Evolutionary conservation across 1,140 invertebrate species (phyloP), one percentile per base, ranked within the genome.

Genomic region (Harpegnathos saltator): DNA sequence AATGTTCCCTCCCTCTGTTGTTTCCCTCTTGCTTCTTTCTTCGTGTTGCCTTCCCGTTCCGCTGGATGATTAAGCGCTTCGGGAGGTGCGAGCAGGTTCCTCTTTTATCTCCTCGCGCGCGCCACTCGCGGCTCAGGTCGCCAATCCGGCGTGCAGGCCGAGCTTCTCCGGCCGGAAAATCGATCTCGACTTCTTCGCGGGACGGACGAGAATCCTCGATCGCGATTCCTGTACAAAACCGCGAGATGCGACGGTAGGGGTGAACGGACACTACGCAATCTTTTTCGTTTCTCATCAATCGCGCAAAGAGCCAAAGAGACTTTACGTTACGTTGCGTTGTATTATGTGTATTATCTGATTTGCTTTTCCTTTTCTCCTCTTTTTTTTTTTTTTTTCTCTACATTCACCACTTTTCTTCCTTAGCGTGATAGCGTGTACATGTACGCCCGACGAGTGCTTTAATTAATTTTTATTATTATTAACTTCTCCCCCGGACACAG

Each of bases 311-410:
- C 87, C 87, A 89, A 89, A 89, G 87, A 89, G 71, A 89, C 84
- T 87, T 88, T 89, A 88, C 85, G 86, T 91, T 87, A 89, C 71
- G 84, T 91, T 90, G 82, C 63, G 54, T 75, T 73, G 50, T 24
- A 44, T 44, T 9, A 75, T 86, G 87, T 91, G 90, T 83, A 91
- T 90, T 86, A 85, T 87, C 74, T 87, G 75, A 89, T 68, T 91
- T 33, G 29, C 29, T 5, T 33, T 33, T 33, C 29, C 5, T 33
- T 3, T 3, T 33, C 29, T 33, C 5, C 29, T 33, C n/a, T n/a
- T n/a, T n/a, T n/a, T n/a, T n/a, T n/a, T 11, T 44, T 44, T 44
- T 11, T 44, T 44, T 44, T 87, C n/a, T n/a, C n/a, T n/a, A n/a
- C n/a, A n/a, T n/a, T n/a, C n/a, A n/a, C n/a, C n/a, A n/a, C n/a